These are phyloP conservation scores for Phalacrocorax pelagicus DNA, from an alignment of 2,113 vertebrate species.

Conservation along the genomic window DNA sequence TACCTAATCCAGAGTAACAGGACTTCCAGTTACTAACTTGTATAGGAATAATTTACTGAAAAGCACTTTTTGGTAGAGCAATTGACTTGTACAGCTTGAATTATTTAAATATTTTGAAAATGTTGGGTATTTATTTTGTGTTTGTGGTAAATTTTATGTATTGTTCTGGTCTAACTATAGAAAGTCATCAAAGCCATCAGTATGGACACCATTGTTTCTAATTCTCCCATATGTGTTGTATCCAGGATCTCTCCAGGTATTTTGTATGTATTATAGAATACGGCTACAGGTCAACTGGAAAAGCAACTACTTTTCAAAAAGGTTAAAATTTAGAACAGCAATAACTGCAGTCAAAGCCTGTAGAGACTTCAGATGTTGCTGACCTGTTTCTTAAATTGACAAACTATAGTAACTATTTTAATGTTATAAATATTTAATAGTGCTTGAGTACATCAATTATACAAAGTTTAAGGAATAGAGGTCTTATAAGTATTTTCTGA, in stretches of 20 bases:
- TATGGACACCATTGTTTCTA: accelerated
- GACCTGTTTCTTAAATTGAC: not conserved
- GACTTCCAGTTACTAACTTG: not conserved
- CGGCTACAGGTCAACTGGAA: not conserved
- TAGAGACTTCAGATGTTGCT: not conserved
- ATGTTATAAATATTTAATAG: not conserved
- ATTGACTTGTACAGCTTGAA: not conserved
- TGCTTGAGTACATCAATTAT: not conserved
- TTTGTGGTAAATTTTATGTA: not conserved
- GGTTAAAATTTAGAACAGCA: not conserved
- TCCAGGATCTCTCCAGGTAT: not conserved
- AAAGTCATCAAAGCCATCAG: not conserved
- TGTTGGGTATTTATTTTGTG: not conserved
- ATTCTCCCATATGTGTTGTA: not conserved
- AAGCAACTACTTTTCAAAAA: not conserved
- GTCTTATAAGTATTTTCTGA: not conserved
- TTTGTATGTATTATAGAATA: not conserved
- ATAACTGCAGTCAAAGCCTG: not conserved
- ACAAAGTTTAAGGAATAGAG: not conserved
- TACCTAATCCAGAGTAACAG: not conserved
- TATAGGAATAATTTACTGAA: not conserved
- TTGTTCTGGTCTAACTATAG: not conserved
- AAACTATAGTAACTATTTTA: not conserved
- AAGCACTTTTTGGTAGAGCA: not conserved
- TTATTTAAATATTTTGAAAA: not conserved